phyloP scores from a whole-genome alignment of 2,113 vertebrate species.

The Pelvicachromis taeniatus region DNA sequence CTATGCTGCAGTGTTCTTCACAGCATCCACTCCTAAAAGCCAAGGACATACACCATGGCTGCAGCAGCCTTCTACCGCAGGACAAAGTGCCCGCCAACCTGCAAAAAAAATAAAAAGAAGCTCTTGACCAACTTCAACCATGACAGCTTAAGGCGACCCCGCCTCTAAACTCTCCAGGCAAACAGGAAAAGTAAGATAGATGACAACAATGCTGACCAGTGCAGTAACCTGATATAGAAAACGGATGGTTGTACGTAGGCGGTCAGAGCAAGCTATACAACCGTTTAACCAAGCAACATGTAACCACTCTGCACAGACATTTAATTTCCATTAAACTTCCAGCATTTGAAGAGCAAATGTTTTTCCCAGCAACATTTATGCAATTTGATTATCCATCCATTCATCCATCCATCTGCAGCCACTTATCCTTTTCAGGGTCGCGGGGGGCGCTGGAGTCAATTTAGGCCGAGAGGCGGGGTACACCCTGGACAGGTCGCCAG shows the following conservation, averaged over 20 bases:
- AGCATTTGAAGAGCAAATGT: background rate
- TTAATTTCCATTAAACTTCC: background rate
- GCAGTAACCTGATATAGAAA: background rate
- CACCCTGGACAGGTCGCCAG: no score
- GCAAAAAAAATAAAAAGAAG: background rate
- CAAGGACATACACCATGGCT: background rate
- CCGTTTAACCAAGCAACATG: background rate
- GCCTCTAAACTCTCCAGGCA: background rate
- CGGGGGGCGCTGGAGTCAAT: no score
- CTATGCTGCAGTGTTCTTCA: background rate
- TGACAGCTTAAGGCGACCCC: accelerated
- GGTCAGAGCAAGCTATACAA: background rate
- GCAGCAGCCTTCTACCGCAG: background rate
- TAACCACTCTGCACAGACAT: background rate
- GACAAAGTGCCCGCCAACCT: background rate
- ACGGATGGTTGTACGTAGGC: background rate
- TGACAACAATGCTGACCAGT: background rate
- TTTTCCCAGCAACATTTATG: background rate
- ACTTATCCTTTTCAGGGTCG: no score
- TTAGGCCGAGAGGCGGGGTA: no score
- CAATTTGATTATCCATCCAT: accelerated
- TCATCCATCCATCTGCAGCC: no score
- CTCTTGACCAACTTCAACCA: background rate
- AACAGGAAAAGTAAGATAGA: background rate
- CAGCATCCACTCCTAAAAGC: background rate